Evolutionary conservation across 2,888 invertebrate species (phyloP).

Genomic region (Tanytarsus gracilentus): DNA sequence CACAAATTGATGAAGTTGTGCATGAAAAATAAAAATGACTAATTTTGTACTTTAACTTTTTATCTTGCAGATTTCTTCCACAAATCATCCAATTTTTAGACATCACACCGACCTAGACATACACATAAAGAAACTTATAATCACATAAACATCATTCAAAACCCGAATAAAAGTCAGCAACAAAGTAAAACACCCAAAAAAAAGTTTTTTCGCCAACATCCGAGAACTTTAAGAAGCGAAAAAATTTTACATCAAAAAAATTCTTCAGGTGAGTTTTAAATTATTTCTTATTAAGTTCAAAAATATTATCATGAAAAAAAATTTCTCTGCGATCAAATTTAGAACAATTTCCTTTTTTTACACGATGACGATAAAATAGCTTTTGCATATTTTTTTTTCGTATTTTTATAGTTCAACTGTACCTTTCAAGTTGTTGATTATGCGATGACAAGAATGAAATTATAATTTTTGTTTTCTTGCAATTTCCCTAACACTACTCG

Average conservation of each 20-base stretch:
- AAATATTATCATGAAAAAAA: background rate
- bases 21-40: background rate
- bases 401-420: background rate
- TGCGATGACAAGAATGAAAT: conserved; percentile 8
- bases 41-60: background rate
- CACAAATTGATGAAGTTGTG: background rate
- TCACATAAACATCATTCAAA: conserved; percentile 8
- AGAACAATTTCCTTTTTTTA: too few relatives aligned
- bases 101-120: conserved; percentile 22
- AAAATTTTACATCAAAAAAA: too few relatives aligned
- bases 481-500: too few relatives aligned
- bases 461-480: background rate
- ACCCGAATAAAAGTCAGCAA: background rate
- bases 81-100: conserved; percentile 20
- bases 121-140: conserved; percentile 3
- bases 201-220: too few relatives aligned
- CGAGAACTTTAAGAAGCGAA: too few relatives aligned
- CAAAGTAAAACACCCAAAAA: conserved; percentile 3
- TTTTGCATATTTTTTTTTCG: background rate
- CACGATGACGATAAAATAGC: background rate
- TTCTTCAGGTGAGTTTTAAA: too few relatives aligned
- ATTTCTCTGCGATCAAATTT: too few relatives aligned
- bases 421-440: background rate
- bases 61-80: conserved; percentile 23
- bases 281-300: too few relatives aligned